These are phyloP conservation scores for Phyllotreta striolata DNA, from an alignment of 2,888 invertebrate genomes.

Conservation along the genomic window DNA sequence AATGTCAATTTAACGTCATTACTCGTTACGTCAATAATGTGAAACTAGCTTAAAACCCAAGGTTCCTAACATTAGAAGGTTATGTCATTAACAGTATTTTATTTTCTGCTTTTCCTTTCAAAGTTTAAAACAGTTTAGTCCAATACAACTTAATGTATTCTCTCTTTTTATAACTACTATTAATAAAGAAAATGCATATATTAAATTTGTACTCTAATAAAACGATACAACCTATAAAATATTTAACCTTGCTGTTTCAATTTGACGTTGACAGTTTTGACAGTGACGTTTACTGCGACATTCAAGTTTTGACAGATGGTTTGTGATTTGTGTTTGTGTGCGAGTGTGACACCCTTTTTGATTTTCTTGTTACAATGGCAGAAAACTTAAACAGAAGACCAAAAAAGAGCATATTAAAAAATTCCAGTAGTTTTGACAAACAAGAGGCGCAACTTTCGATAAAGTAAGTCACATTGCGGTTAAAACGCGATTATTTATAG, in stretches of 20 bases:
- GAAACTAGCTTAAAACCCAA: no score
- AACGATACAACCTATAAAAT: no score
- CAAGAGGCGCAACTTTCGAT: slow-evolving; percentile 56
- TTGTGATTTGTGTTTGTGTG: neutral
- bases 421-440: slow-evolving; percentile 89
- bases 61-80: no score
- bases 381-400: slow-evolving; percentile 85
- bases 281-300: slow-evolving; percentile 13
- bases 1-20: no score
- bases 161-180: no score
- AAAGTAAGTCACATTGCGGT: slow-evolving; percentile 43
- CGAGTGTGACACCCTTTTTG: slow-evolving; percentile 12
- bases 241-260: neutral
- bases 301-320: slow-evolving; percentile 17
- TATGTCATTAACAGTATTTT: no score
- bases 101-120: no score
- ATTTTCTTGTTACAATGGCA: slow-evolving; percentile 64
- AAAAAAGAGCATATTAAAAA: slow-evolving; percentile 90
- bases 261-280: slow-evolving; percentile 25
- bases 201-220: no score
- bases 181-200: no score
- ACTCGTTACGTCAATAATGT: no score
- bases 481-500: slow-evolving; percentile 6
- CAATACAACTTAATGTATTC: no score
- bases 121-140: no score